These are phyloP conservation scores for Adelosebastes latens DNA, from an alignment of 2,797 vertebrate genomes.

Conservation along the genomic window DNA sequence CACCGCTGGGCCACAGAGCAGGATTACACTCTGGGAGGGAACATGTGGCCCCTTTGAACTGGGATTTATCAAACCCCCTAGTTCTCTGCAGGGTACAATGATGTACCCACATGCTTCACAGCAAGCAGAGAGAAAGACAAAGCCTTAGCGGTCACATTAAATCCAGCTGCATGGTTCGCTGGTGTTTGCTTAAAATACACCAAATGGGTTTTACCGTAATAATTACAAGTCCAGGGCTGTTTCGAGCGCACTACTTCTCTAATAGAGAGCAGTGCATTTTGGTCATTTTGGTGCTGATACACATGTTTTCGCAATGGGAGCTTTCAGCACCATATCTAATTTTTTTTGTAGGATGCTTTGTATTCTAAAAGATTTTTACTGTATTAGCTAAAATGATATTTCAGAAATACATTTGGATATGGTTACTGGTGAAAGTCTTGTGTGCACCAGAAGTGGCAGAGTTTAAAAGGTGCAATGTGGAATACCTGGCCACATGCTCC, in stretches of 20 bases:
- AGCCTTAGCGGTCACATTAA: conserved; percentile 4
- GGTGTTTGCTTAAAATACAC: conserved; percentile 8
- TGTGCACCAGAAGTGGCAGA: background rate
- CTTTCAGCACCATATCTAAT: background rate
- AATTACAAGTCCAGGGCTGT: background rate
- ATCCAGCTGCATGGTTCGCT: background rate
- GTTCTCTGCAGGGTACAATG: conserved; percentile 9
- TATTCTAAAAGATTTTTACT: background rate
- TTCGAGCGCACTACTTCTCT: background rate
- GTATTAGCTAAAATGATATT: background rate
- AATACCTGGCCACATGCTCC: no score
- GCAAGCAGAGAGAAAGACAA: conserved; percentile 20
- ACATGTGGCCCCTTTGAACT: conserved; percentile 66
- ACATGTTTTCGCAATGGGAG: background rate
- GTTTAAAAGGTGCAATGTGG: background rate
- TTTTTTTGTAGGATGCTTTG: no score
- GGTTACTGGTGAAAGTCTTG: background rate
- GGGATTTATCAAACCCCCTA: conserved; percentile 32
- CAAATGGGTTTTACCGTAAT: background rate
- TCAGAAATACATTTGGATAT: background rate
- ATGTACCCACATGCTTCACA: conserved; percentile 13
- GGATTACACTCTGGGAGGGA: conserved; percentile 67
- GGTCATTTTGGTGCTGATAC: background rate
- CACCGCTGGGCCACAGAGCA: conserved; percentile 35
- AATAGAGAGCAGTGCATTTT: background rate